Evolutionary conservation across 2,113 vertebrate species (phyloP).

Genomic region (Pangasianodon hypophthalmus): DNA sequence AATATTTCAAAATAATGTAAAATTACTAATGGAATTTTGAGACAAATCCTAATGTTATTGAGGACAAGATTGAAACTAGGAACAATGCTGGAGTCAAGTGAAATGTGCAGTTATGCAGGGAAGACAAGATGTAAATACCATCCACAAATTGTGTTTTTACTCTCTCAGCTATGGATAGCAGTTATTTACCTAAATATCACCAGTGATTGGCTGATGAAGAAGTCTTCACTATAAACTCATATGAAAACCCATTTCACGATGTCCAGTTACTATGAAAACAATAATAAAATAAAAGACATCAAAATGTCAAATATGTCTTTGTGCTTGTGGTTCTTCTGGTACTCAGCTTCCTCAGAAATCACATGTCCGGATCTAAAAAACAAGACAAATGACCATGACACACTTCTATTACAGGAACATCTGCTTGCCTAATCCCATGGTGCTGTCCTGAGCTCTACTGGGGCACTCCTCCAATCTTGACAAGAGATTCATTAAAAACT

Average conservation of each 20-base stretch:
- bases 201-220: not conserved
- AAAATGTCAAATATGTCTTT: not conserved
- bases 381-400: slow-evolving; percentile 5
- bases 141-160: not conserved
- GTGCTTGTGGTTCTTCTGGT: not conserved
- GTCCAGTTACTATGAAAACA: not conserved
- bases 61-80: not conserved
- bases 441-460: not conserved
- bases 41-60: not conserved
- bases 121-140: not conserved
- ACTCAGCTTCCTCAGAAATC: not conserved
- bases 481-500: not conserved
- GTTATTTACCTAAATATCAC: not conserved
- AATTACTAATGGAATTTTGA: not conserved
- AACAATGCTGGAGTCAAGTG: not conserved
- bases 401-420: slow-evolving; percentile 39
- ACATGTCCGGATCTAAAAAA: not conserved
- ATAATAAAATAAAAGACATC: not conserved
- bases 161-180: not conserved
- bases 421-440: slow-evolving; percentile 26
- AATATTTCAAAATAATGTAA: not conserved
- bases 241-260: not conserved
- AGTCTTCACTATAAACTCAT: not conserved
- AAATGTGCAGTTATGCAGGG: not conserved
- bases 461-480: slow-evolving; percentile 14